Percentiles rank a stretch among this genome's conserved stretches.
phyloP scores from a whole-genome alignment of 2,113 vertebrate species.

The Cebus imitator region DNA sequence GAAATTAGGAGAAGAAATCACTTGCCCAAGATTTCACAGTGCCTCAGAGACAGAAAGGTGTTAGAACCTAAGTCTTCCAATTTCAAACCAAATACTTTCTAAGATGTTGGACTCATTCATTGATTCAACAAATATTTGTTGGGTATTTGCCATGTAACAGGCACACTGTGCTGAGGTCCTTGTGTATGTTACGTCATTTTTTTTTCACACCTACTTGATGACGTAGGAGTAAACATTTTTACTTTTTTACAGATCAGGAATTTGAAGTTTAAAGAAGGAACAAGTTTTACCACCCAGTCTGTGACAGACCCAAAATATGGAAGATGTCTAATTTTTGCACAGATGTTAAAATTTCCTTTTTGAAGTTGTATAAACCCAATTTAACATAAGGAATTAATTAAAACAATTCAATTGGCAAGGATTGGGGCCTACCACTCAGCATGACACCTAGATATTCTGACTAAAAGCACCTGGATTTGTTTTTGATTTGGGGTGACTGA shows the following conservation, averaged over 20 bases:
- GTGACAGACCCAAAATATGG: not conserved
- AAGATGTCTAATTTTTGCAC: not conserved
- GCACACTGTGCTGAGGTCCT: not conserved
- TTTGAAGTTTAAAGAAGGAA: not conserved
- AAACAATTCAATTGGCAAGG: not conserved
- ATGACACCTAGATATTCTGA: not conserved
- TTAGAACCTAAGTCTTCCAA: not conserved
- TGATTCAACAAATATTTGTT: not conserved
- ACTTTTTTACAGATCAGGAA: not conserved
- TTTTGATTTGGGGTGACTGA: not conserved
- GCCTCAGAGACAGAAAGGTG: not conserved
- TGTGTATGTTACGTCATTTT: not conserved
- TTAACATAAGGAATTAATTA: slow-evolving; percentile 16
- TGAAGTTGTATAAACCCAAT: not conserved
- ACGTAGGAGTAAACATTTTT: not conserved
- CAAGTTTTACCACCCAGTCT: not conserved
- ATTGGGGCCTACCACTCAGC: not conserved
- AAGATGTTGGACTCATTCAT: slow-evolving; percentile 1
- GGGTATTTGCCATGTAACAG: not conserved
- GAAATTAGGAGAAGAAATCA: not conserved
- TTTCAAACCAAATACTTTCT: slow-evolving; percentile 36
- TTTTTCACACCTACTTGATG: not conserved
- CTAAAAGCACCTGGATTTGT: slow-evolving; percentile 10
- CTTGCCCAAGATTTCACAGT: not conserved
- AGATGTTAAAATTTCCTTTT: slow-evolving; percentile 4